Percentiles rank a stretch among this genome's conserved stretches.
Conservation (phyloP, 2,797 vertebrate species). For the Ceyx erithaca region DNA sequence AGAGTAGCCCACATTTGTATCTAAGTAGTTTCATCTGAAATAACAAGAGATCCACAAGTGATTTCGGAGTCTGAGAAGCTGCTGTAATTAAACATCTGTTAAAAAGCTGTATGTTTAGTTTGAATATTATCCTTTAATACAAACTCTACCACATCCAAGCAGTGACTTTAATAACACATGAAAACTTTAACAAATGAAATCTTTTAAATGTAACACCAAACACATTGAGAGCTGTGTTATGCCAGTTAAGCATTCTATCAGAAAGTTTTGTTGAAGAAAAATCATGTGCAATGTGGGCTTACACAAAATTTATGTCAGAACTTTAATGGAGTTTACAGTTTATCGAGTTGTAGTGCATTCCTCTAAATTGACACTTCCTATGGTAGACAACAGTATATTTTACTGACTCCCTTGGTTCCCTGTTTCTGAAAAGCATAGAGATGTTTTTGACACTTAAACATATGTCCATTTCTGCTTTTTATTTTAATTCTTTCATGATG, state of each 20-base stretch:
- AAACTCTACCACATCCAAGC: slow-evolving; percentile 71
- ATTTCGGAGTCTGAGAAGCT: slow-evolving; percentile 56
- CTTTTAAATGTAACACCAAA: slow-evolving; percentile 73
- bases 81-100: slow-evolving; percentile 78
- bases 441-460: background rate
- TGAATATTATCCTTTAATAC: slow-evolving; percentile 67
- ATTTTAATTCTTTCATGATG: slow-evolving; percentile 1
- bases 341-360: background rate
- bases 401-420: slow-evolving; percentile 1
- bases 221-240: slow-evolving; percentile 22
- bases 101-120: slow-evolving; percentile 77
- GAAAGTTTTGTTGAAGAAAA: slow-evolving; percentile 15
- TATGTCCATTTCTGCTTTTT: background rate
- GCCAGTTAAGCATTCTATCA: slow-evolving; percentile 21
- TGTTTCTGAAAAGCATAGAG: background rate
- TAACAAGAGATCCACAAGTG: slow-evolving; percentile 62
- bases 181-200: slow-evolving; percentile 70
- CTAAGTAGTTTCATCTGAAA: slow-evolving; percentile 68
- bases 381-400: background rate
- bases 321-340: slow-evolving; percentile 1
- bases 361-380: slow-evolving; percentile 10
- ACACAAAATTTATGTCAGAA: background rate
- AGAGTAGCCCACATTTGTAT: slow-evolving; percentile 26
- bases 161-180: slow-evolving; percentile 75
- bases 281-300: background rate